phyloP scores from a whole-genome alignment of 2,888 invertebrate genomes.

The Hypolimnas misippus region DNA sequence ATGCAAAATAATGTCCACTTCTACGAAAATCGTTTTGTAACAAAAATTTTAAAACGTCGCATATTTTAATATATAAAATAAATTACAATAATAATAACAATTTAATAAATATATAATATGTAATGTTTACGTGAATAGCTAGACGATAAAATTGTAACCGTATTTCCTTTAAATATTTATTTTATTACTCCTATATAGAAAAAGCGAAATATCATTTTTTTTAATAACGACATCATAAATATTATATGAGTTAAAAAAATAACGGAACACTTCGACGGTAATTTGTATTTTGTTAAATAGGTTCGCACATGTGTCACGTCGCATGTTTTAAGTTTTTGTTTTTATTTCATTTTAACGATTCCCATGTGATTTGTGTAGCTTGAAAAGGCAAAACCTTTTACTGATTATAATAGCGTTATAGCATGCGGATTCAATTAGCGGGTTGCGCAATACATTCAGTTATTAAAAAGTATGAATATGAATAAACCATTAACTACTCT shows the following conservation, averaged over 20 bases:
- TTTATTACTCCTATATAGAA: too few species aligned
- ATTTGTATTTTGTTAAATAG: constrained; percentile 19
- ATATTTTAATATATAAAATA: too few species aligned
- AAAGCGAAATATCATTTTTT: too few species aligned
- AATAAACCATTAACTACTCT: constrained; percentile 10
- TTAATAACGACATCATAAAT: not conserved
- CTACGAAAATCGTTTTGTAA: too few species aligned
- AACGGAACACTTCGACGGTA: constrained; percentile 2
- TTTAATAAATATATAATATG: too few species aligned
- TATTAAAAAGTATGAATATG: constrained; percentile 27
- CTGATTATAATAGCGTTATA: constrained; percentile 31
- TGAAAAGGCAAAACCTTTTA: constrained; percentile 36
- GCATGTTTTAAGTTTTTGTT: constrained; percentile 19
- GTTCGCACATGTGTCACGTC: constrained; percentile 24
- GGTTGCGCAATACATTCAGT: constrained; percentile 22
- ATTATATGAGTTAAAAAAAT: not conserved
- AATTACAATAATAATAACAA: too few species aligned
- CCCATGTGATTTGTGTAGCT: constrained; percentile 55
- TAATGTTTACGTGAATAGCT: too few species aligned
- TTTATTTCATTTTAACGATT: constrained; percentile 45
- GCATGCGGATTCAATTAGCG: constrained; percentile 64
- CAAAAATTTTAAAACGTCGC: too few species aligned
- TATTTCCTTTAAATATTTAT: too few species aligned
- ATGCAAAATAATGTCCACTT: not conserved
- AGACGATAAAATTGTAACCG: too few species aligned